Conservation (phyloP, 2,797 vertebrate species). For the Cossypha heuglini region DNA sequence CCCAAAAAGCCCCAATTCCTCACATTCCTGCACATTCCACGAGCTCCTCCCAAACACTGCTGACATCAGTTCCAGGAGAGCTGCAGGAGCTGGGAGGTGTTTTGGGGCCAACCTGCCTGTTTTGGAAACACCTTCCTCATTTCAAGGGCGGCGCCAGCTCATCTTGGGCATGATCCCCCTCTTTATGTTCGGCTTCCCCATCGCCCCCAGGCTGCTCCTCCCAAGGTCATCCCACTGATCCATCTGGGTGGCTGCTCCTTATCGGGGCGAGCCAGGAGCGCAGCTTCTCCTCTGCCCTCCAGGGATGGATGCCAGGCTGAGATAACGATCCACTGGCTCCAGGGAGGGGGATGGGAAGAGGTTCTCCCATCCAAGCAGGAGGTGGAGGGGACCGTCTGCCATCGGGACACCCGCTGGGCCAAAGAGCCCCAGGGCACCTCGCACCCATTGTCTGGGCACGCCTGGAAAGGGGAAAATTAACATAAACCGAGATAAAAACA, state of each 20-base stretch:
- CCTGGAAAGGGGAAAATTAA: neutral
- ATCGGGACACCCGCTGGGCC: neutral
- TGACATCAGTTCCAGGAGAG: neutral
- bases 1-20: neutral
- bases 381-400: neutral
- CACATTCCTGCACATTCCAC: neutral
- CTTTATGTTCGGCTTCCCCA: neutral
- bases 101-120: neutral
- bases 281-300: neutral
- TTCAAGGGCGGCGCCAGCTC: neutral
- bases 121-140: neutral
- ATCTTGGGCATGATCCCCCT: neutral
- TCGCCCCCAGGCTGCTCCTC: neutral
- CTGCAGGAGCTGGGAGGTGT: neutral
- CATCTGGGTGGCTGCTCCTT: neutral
- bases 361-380: neutral
- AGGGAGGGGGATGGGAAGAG: neutral
- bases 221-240: neutral
- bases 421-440: neutral
- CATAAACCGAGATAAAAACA: neutral
- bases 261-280: neutral
- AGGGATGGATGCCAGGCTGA: neutral
- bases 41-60: neutral
- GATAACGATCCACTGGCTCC: neutral
- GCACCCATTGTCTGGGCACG: fast-evolving